phyloP scores from a whole-genome alignment of 2,113 vertebrate genomes.

The Equus przewalskii region DNA sequence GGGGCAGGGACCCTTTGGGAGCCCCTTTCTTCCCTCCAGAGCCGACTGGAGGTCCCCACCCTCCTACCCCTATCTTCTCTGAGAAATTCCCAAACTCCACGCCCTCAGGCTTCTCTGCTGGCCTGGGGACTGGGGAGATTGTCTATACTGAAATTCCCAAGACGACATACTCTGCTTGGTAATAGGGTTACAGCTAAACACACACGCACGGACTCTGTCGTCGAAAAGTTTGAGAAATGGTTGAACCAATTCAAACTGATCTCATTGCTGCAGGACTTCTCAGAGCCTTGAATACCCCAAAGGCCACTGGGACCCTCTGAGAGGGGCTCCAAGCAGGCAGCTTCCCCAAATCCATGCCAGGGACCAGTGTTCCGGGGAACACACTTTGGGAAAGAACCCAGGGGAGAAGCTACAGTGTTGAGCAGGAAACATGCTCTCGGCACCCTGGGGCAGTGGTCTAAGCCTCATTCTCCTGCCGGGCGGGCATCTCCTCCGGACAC shows the following conservation, averaged over 20 bases:
- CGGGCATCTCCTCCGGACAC: not conserved
- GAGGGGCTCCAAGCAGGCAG: not conserved
- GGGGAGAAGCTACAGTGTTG: not conserved
- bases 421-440: not conserved
- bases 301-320: not conserved
- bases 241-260: not conserved
- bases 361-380: not conserved
- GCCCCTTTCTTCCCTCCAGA: not conserved
- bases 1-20: not conserved
- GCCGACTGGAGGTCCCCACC: not conserved
- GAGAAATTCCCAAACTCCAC: not conserved
- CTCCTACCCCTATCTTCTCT: not conserved
- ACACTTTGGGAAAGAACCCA: not conserved
- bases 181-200: not conserved
- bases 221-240: not conserved
- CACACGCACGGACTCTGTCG: not conserved
- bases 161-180: not conserved
- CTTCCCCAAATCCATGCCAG: not conserved
- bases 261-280: not conserved
- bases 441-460: accelerated
- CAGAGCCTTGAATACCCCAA: not conserved
- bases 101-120: not conserved
- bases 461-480: not conserved
- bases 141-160: not conserved
- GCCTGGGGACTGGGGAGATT: not conserved